phyloP scores from a whole-genome alignment of 2,113 vertebrate genomes.

The Percina caprodes region DNA sequence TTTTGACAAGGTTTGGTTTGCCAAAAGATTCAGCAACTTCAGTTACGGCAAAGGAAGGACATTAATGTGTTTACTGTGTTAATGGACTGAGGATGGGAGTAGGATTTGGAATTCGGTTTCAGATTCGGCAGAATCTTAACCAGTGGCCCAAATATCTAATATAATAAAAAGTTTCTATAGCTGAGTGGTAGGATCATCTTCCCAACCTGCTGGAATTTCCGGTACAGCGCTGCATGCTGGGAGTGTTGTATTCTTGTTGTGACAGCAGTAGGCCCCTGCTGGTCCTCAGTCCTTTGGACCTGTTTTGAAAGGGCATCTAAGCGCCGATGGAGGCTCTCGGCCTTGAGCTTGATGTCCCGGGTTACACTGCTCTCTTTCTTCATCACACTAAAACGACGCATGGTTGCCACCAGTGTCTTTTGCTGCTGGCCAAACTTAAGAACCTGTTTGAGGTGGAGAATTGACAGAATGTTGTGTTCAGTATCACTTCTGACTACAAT shows the following conservation, averaged over 20 bases:
- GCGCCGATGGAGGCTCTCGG: conserved; percentile 87
- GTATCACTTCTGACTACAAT: background rate
- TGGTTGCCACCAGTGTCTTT: conserved; percentile 88
- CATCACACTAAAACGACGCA: conserved; percentile 94
- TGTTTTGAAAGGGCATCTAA: conserved; percentile 87
- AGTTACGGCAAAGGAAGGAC: too few relatives aligned
- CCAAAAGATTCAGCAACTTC: too few relatives aligned
- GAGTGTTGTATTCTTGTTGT: conserved; percentile 86
- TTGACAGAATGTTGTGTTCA: background rate
- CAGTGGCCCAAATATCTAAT: too few relatives aligned
- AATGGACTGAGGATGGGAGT: too few relatives aligned
- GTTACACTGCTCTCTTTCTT: conserved; percentile 92
- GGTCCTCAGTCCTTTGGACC: conserved; percentile 84
- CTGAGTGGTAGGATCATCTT: background rate
- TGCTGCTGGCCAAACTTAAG: conserved; percentile 91
- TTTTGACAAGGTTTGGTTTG: too few relatives aligned
- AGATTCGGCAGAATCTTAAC: too few relatives aligned
- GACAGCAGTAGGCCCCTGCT: conserved; percentile 82
- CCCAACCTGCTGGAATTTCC: conserved; percentile 84
- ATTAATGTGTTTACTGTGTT: too few relatives aligned
- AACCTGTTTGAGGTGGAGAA: conserved; percentile 59
- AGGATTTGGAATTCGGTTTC: too few relatives aligned
- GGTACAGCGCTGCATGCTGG: conserved; percentile 87
- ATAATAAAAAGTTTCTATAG: background rate
- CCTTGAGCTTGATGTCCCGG: conserved; percentile 90